A percentile compares a stretch with the other conserved stretches of the same genome.
Conservation (phyloP, 2,797 vertebrate genomes). For the Alosa sapidissima region DNA sequence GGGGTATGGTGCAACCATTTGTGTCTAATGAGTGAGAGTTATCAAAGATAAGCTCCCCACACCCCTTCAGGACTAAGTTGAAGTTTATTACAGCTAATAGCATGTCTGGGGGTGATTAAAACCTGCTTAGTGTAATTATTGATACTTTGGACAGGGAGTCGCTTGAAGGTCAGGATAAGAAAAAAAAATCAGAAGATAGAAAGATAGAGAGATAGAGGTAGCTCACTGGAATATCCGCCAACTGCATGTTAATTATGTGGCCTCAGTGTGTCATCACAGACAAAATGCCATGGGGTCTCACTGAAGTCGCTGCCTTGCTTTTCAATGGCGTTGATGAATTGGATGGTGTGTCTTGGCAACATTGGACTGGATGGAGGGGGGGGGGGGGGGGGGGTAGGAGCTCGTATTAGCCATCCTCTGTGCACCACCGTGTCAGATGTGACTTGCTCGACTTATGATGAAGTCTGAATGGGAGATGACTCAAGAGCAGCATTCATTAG, state of each 20-base stretch:
- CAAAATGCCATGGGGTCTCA: background rate
- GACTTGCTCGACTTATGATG: slow-evolving; percentile 62
- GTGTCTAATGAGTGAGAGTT: slow-evolving; percentile 25
- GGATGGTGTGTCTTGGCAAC: background rate
- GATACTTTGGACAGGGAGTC: slow-evolving; percentile 52
- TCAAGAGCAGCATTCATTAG: slow-evolving; percentile 68
- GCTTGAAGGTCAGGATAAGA: slow-evolving; percentile 60
- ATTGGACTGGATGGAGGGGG: slow-evolving; percentile 42
- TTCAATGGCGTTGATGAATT: background rate
- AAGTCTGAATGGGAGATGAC: slow-evolving; percentile 52
- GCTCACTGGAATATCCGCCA: slow-evolving; percentile 1
- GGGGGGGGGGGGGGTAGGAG: no score
- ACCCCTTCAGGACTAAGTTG: slow-evolving; percentile 34
- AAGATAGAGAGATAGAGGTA: background rate
- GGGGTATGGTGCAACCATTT: slow-evolving; percentile 28
- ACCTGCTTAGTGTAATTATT: slow-evolving; percentile 34
- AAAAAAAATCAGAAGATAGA: background rate
- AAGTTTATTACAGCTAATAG: slow-evolving; percentile 52
- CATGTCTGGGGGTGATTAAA: slow-evolving; percentile 33
- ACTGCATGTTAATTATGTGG: slow-evolving; percentile 1
- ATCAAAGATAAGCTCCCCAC: slow-evolving; percentile 41
- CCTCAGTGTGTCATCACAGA: background rate
- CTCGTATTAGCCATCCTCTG: background rate
- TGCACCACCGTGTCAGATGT: slow-evolving; percentile 61
- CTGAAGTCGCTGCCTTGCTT: background rate